Base-by-base conservation (phyloP, 2,888 invertebrate genomes). In the Norana najaformis region DNA sequence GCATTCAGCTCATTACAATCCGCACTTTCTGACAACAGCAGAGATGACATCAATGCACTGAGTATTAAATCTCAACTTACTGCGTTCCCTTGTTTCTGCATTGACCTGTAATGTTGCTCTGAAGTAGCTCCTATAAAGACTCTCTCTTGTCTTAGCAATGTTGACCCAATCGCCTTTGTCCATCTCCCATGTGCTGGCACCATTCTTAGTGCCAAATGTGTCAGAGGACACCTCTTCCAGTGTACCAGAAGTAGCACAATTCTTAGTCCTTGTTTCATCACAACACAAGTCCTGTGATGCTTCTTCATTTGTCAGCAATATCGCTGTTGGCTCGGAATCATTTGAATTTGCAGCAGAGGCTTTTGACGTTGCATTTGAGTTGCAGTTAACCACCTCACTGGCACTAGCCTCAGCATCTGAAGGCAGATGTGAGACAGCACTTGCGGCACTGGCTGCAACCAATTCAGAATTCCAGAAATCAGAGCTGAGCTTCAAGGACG, bases 41-140 rank as follows among this genome's bases (percentile, higher is more conserved):
- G 69, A 69, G 69, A 69, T 69, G 30, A 69, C 8, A 69, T 53
- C 53, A 53, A n/a, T n/a, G 30, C 23, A 69, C 11, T 69, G n/a
- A n/a, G n/a, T n/a, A n/a, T n/a, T n/a, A n/a, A n/a, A n/a, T 69
- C n/a, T 69, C 30, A 37, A 85, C 85, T 85, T 85, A 85, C 85
- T 85, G 36, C 85, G 85, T 37, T 85, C 36, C 85, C 35, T 85
- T 23, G 85, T 85, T 85, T 85, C 85, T 37, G 85, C 85, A 30
- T 85, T 37, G 37, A 85, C 85, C 37, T 85, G 85, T 36, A 85
- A 85, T 37, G 37, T 85, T 36, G 85, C 85, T 85, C 85, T 85
- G 85, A 85, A 85, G 85, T 85, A 85, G 35, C 37, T 85, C 85
- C 37, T 85, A 37, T 85, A 85, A 30, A 85, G 20, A n/a, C 20